These are phyloP conservation scores for Sminthurides bifidus DNA, from an alignment of 1,140 invertebrate species.

Conservation along the genomic window DNA sequence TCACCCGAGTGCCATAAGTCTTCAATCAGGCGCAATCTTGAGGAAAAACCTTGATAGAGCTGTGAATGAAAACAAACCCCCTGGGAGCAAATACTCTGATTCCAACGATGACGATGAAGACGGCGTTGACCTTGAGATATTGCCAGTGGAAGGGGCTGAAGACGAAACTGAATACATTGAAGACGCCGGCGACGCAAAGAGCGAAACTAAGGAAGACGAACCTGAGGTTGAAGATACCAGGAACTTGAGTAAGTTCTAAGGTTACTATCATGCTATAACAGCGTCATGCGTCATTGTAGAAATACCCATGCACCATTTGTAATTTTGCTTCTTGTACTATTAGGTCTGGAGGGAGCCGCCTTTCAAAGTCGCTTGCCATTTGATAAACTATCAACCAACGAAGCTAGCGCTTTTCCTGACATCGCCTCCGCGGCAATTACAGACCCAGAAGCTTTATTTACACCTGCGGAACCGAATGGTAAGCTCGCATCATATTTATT, in stretches of 20 bases:
- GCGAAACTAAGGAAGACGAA: slow-evolving; percentile 31
- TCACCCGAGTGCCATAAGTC: not conserved
- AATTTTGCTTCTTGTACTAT: not conserved
- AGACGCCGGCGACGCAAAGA: not conserved
- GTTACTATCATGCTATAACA: not conserved
- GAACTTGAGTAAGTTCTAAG: slow-evolving; percentile 20
- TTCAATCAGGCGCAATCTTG: not conserved
- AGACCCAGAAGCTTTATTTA: slow-evolving; percentile 79
- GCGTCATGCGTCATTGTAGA: not conserved
- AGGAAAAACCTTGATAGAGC: not conserved
- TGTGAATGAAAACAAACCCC: not conserved
- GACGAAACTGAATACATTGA: slow-evolving; percentile 15
- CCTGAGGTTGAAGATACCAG: slow-evolving; percentile 41
- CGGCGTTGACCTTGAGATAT: slow-evolving; percentile 5
- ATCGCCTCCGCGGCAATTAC: slow-evolving; percentile 63
- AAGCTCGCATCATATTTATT: slow-evolving; percentile 32
- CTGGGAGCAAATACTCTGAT: not conserved
- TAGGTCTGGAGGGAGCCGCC: slow-evolving; percentile 76
- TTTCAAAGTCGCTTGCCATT: slow-evolving; percentile 86
- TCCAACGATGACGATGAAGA: slow-evolving; percentile 9
- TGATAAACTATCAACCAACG: slow-evolving; percentile 86
- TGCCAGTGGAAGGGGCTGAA: not conserved
- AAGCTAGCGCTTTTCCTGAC: slow-evolving; percentile 87
- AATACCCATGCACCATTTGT: not conserved
- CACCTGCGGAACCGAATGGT: slow-evolving; percentile 83